Conservation (phyloP, 2,797 vertebrate species). For the Dicrostonyx torquatus region DNA sequence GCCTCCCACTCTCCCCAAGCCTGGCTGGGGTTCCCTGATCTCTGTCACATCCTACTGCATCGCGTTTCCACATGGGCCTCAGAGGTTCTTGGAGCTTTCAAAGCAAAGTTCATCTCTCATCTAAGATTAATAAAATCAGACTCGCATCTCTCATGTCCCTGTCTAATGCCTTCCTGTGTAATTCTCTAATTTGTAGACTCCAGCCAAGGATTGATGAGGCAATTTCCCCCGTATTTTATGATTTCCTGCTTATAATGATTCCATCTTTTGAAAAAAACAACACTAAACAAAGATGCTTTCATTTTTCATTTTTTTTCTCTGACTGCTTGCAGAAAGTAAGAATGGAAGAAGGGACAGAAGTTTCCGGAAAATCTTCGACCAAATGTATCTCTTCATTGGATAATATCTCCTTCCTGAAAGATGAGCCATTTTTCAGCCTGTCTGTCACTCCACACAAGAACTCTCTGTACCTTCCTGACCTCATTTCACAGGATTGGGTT, state of each 20-base stretch:
- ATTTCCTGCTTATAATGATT: slow-evolving; percentile 75
- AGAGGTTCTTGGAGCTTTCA: slow-evolving; percentile 9
- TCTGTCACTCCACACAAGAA: neutral
- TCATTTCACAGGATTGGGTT: neutral
- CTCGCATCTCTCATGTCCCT: neutral
- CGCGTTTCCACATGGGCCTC: neutral
- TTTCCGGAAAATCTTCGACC: neutral
- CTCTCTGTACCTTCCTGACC: neutral
- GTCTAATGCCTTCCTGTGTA: slow-evolving; percentile 71
- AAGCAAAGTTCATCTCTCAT: slow-evolving; percentile 17
- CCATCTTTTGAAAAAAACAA: slow-evolving; percentile 71
- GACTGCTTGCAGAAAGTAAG: slow-evolving; percentile 15
- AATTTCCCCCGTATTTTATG: slow-evolving; percentile 71
- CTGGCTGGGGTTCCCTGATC: neutral
- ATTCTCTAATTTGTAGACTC: slow-evolving; percentile 71
- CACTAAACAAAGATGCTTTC: slow-evolving; percentile 68
- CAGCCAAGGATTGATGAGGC: slow-evolving; percentile 62
- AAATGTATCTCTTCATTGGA: neutral
- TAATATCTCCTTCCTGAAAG: neutral
- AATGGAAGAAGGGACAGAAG: slow-evolving; percentile 1
- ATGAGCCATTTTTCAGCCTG: neutral
- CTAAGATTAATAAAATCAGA: slow-evolving; percentile 66
- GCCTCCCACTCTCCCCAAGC: neutral
- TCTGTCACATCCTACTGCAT: accelerated
- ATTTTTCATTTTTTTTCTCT: neutral